Base-by-base conservation (phyloP, 2,888 invertebrate genomes). In the Leptopterna dolabrata region DNA sequence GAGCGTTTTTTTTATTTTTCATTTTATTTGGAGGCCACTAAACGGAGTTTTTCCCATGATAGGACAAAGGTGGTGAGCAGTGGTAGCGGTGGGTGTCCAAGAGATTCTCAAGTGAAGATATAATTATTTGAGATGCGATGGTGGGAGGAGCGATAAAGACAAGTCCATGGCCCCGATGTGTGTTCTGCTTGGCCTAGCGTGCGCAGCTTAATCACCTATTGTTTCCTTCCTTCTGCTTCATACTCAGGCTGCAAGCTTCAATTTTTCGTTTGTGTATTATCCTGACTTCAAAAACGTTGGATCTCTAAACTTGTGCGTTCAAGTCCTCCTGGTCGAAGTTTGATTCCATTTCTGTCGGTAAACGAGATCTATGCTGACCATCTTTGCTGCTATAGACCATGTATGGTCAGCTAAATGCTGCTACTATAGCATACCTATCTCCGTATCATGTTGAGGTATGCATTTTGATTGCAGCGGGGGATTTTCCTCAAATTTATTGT, bases 131-230 rank as follows among this genome's bases (percentile, higher is more conserved):
- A 73, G 63, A 63, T 63, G 63, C 24, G 63, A 63, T 19, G 63
- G 63, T 63, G 63, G 73, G 73, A 73, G 73, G 13, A 3, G 73
- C 16, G 73, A 41, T 41, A 73, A 27, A 4, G 36, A n/a, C 27
- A 41, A 78, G 78, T 78, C 78, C 78, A 11, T 45, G 78, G 78
- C 78, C 78, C 78, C 78, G 45, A 78, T 78, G 78, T 19, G 43
- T 14, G 78, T 78, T 78, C 45, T 45, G 78, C 78, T 78, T 78
- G 43, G 78, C 78, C 78, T 78, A 45, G 78, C 78, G 45, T 45
- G 45, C 78, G 1, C n/a, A 41, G 27, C 43, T 43, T 78, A 45
- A 78, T 78, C 78, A 78, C 78, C 78, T 45, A 78, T 78, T 78
- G 78, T 78, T 78, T 78, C 19, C 27, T 78, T 19, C 73, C 41